A percentile compares a stretch with the other conserved stretches of the same genome.
Conservation (phyloP, 2,797 vertebrate species). For the Phrynocephalus forsythii region DNA sequence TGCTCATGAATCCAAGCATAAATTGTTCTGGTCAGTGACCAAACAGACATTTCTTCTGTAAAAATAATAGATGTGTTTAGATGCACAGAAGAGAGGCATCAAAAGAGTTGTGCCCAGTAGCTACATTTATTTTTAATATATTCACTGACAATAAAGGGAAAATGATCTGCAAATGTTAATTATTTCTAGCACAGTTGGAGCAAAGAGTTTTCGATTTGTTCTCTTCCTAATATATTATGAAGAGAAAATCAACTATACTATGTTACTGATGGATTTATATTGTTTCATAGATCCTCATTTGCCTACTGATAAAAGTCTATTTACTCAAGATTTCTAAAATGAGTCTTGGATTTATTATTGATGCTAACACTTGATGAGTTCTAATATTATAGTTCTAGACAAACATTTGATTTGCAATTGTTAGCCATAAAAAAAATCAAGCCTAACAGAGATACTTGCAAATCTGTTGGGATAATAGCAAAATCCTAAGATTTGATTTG, state of each 20-base stretch:
- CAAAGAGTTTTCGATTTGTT: slow-evolving; percentile 49
- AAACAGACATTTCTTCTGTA: not conserved
- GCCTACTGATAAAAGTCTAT: slow-evolving; percentile 23
- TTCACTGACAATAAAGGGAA: slow-evolving; percentile 46
- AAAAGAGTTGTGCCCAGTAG: slow-evolving; percentile 38
- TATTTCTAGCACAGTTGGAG: slow-evolving; percentile 57
- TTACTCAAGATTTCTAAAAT: slow-evolving; percentile 59
- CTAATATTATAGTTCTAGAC: slow-evolving; percentile 41
- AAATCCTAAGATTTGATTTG: slow-evolving; percentile 11
- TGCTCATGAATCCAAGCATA: not conserved
- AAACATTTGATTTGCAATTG: slow-evolving; percentile 43
- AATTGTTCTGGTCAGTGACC: not conserved
- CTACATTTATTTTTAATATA: slow-evolving; percentile 52
- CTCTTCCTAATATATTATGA: slow-evolving; percentile 37
- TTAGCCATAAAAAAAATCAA: slow-evolving; percentile 12
- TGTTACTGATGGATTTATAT: slow-evolving; percentile 67
- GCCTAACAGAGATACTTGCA: slow-evolving; percentile 1
- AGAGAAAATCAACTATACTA: slow-evolving; percentile 60
- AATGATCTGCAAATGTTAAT: slow-evolving; percentile 65
- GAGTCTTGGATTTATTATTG: slow-evolving; percentile 47
- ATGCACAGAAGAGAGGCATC: not conserved
- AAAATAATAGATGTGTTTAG: not conserved
- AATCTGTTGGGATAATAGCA: slow-evolving; percentile 3
- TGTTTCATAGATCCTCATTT: slow-evolving; percentile 57
- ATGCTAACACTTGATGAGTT: slow-evolving; percentile 49